Evolutionary conservation across 1,140 invertebrate species (phyloP).

Genomic region (Sycophaga agraensis): DNA sequence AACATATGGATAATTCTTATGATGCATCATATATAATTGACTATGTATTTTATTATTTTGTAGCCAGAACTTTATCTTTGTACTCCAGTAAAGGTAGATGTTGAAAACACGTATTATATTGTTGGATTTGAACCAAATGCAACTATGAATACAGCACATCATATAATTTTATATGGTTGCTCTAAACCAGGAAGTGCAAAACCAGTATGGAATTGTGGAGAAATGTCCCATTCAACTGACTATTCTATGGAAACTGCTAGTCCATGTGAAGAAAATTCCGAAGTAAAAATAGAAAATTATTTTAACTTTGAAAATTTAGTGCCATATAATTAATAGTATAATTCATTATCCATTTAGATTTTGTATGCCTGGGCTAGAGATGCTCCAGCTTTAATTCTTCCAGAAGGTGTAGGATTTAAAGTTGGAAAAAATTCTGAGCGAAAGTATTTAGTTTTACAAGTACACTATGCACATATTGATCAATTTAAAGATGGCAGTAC

Average conservation of each 20-base stretch:
- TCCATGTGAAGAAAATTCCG: constrained; percentile 71
- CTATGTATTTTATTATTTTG: constrained; percentile 32
- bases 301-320: neutral
- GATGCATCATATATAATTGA: too few species aligned
- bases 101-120: constrained; percentile 72
- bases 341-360: constrained; percentile 62
- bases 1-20: too few species aligned
- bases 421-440: constrained; percentile 72
- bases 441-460: constrained; percentile 85
- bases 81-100: constrained; percentile 77
- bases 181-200: constrained; percentile 76
- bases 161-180: constrained; percentile 96
- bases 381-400: constrained; percentile 82
- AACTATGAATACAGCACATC: constrained; percentile 87
- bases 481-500: constrained; percentile 73
- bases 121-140: constrained; percentile 94
- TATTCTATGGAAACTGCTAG: constrained; percentile 59
- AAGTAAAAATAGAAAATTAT: constrained; percentile 56
- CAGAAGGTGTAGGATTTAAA: constrained; percentile 81
- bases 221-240: constrained; percentile 70
- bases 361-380: constrained; percentile 97
- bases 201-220: constrained; percentile 89
- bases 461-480: constrained; percentile 83
- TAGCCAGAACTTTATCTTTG: constrained; percentile 85
- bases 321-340: neutral